Percentiles rank a stretch among this genome's conserved stretches.
Conservation (phyloP, 92 coral and sea anemone species). For the Zoanthus gigantus region DNA sequence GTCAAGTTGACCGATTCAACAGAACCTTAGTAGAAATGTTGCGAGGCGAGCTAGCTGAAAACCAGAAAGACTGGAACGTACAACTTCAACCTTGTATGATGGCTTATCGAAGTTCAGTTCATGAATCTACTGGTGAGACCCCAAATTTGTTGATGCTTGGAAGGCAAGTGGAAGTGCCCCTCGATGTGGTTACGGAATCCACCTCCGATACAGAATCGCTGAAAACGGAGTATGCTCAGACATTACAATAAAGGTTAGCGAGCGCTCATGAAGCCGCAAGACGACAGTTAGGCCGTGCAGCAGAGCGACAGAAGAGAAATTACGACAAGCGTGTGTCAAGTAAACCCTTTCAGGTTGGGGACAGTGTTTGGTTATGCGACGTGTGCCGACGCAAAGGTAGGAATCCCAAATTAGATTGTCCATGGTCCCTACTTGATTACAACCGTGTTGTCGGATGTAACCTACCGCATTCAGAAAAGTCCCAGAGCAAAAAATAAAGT, state of each 20-base stretch:
- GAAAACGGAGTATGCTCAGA: constrained; percentile 47
- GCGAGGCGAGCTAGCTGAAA: constrained; percentile 28
- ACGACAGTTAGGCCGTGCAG: constrained; percentile 25
- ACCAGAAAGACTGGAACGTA: constrained; percentile 19
- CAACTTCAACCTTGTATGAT: background rate
- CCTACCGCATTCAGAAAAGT: background rate
- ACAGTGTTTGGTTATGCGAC: constrained; percentile 3
- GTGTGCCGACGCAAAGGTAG: constrained; percentile 6
- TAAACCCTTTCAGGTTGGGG: constrained; percentile 4
- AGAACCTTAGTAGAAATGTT: constrained; percentile 44
- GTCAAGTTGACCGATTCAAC: constrained; percentile 56
- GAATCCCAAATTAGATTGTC: constrained; percentile 2
- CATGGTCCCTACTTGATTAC: background rate
- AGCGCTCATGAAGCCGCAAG: constrained; percentile 14
- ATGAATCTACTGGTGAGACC: constrained; percentile 44
- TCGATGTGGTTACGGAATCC: constrained; percentile 62
- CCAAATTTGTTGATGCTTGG: constrained; percentile 59
- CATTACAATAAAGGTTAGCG: constrained; percentile 34
- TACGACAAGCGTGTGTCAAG: constrained; percentile 54
- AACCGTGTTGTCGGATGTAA: constrained; percentile 16
- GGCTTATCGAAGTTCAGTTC: background rate
- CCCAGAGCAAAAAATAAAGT: background rate
- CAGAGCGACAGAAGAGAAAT: constrained; percentile 41
- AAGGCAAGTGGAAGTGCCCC: constrained; percentile 61
- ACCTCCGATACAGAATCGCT: constrained; percentile 44